These are phyloP conservation scores for Toxotes lorentzi DNA, from an alignment of 2,797 vertebrate genomes.

Conservation along the genomic window DNA sequence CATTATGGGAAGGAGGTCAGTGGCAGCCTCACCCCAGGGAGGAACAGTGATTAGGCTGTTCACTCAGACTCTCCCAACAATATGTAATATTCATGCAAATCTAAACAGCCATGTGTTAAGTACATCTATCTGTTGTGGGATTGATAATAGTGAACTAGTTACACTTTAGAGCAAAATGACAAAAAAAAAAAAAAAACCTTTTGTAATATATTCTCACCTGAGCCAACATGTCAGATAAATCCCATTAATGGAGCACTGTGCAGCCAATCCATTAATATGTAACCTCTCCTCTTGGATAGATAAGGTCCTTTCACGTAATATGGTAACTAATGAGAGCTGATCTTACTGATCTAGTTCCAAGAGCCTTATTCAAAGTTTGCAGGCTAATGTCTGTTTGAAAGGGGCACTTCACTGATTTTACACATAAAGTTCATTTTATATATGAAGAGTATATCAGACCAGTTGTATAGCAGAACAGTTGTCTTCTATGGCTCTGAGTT, in stretches of 20 bases:
- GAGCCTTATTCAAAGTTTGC: background rate
- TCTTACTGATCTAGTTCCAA: background rate
- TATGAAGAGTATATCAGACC: background rate
- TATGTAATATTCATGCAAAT: slow-evolving; percentile 44
- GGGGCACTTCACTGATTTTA: background rate
- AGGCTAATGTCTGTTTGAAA: background rate
- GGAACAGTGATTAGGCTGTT: slow-evolving; percentile 52
- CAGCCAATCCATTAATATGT: background rate
- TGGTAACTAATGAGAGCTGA: background rate
- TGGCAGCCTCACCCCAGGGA: slow-evolving; percentile 49
- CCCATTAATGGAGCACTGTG: background rate
- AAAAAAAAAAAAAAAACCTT: too few relatives aligned
- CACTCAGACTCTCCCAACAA: slow-evolving; percentile 39
- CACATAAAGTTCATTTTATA: background rate
- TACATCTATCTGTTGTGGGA: background rate
- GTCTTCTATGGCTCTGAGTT: background rate
- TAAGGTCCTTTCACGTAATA: background rate
- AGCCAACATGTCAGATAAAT: background rate
- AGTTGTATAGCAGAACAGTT: too few relatives aligned
- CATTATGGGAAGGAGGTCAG: slow-evolving; percentile 74
- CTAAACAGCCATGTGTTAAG: slow-evolving; percentile 15
- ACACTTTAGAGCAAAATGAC: background rate
- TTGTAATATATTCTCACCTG: background rate
- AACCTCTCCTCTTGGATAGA: background rate
- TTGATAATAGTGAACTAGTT: background rate